Evolutionary conservation across 35 echinoderm and acorn worm genomes (phyloP).

Genomic region (Apostichopus parvimensis): DNA sequence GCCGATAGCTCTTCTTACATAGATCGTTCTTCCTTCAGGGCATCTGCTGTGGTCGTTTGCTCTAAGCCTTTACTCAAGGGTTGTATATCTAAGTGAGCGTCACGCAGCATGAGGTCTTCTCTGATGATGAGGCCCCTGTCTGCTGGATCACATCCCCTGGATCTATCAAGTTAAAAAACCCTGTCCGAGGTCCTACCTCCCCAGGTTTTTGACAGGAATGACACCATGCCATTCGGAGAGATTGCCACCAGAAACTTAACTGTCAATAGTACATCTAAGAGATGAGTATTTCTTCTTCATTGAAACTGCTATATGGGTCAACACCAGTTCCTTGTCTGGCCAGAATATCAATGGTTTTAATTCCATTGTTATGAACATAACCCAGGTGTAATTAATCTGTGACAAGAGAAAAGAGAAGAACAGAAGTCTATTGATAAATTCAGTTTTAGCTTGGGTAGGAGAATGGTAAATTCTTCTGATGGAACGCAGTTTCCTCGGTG

Average conservation of each 20-base stretch:
- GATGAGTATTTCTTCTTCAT: neutral
- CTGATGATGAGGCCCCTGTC: constrained; percentile 64
- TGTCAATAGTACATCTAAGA: constrained; percentile 56
- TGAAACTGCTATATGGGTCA: constrained; percentile 42
- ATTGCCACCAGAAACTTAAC: constrained; percentile 66
- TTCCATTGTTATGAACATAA: constrained; percentile 51
- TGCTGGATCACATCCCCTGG: constrained; percentile 37
- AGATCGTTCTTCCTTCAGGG: constrained; percentile 39
- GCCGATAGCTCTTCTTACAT: constrained; percentile 40
- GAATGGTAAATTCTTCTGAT: constrained; percentile 54
- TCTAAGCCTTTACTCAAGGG: constrained; percentile 40
- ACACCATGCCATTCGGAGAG: constrained; percentile 64
- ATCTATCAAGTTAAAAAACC: constrained; percentile 61
- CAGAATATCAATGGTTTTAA: constrained; percentile 41
- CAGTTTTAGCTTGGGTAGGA: constrained; percentile 47
- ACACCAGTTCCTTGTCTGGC: neutral
- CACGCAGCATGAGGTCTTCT: constrained; percentile 56
- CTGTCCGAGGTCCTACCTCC: constrained; percentile 67
- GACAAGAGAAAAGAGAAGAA: constrained; percentile 26
- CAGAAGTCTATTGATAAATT: neutral
- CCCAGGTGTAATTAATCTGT: constrained; percentile 60
- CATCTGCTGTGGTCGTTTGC: neutral
- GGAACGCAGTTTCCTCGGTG: neutral
- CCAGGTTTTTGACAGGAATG: constrained; percentile 71
- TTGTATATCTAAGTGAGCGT: constrained; percentile 49